Evolutionary conservation across 2,888 invertebrate species (phyloP), one percentile per base, ranked within the genome.

Genomic region (Brachypalpus laphriformis): DNA sequence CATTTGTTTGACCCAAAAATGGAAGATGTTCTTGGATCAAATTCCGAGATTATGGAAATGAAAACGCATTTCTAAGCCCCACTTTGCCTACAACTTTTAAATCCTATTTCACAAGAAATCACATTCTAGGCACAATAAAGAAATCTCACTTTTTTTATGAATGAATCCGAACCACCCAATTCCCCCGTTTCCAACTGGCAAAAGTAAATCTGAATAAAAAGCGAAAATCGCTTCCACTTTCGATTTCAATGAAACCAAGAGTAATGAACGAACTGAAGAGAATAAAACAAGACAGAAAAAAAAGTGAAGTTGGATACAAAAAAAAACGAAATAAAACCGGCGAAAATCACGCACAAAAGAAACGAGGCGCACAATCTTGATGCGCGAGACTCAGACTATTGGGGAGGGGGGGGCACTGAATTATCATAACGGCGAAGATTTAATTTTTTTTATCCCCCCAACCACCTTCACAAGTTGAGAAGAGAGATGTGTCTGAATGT

Each of bases 241-340:
- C 81, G 81, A 40, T 85, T 85, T 85, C 85, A 78, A 78, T 74
- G 82, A 83, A 83, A 83, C 74, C 78, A 77, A 75, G 77, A 81
- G 85, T 85, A 71, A 76, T 59, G 66, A 66, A 72, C 76, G 75
- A 70, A 47, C 25, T 40, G 45, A 18, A 22, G 18, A 40, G 61
- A 56, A 40, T 11, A n/a, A 68, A 66, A 49, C 59, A 45, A 70
- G 40, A 40, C 20, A 18, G 14, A 61, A 65, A 77, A 59, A 45
- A 31, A 6, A 54, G 20, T 47, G 14, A 20, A 18, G 20, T 25
- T 25, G 25, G 2, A 25, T 25, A 6, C 20, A 70, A 45, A 6
- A 47, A 66, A 71, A 37, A 7, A 34, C 47, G 54, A 54, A 59
- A 47, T n/a, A 56, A 68, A 82, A 68, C 70, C 74, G 74, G 81